Conservation (phyloP, 2,888 invertebrate species). For the Yponomeuta malinellus region DNA sequence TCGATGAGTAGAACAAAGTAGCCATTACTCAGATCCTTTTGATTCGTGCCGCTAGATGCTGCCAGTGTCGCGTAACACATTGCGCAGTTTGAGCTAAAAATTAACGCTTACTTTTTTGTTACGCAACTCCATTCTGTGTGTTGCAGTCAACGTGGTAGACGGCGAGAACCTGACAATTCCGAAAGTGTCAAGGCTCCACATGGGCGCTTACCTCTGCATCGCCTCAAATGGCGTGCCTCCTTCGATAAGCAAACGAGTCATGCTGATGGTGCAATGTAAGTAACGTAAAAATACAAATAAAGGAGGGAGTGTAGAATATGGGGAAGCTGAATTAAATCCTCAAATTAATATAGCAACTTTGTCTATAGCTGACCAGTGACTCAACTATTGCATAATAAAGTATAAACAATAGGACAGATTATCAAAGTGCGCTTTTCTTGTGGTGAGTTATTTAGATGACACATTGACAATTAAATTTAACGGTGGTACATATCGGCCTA, state of each 20-base stretch:
- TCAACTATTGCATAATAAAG: too few relatives aligned
- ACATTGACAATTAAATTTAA: too few relatives aligned
- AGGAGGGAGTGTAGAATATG: too few relatives aligned
- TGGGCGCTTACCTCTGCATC: slow-evolving; percentile 95
- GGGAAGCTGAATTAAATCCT: too few relatives aligned
- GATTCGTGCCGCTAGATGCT: background rate
- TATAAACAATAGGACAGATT: too few relatives aligned
- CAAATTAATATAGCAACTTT: too few relatives aligned
- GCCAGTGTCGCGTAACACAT: too few relatives aligned
- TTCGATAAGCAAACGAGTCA: slow-evolving; percentile 89
- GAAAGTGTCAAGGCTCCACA: slow-evolving; percentile 92
- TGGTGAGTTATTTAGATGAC: too few relatives aligned
- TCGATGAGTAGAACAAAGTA: background rate
- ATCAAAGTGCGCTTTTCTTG: too few relatives aligned
- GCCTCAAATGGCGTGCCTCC: slow-evolving; percentile 95
- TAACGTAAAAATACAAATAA: slow-evolving; percentile 31
- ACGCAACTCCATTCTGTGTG: background rate
- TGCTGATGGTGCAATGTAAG: slow-evolving; percentile 90
- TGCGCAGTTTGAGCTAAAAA: too few relatives aligned
- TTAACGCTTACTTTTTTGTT: background rate
- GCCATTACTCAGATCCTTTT: background rate
- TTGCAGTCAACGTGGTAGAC: slow-evolving; percentile 89
- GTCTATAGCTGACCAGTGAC: too few relatives aligned
- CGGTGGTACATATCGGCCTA: too few relatives aligned
- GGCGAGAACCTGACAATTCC: slow-evolving; percentile 91